phyloP scores from a whole-genome alignment of 2,888 invertebrate species.

The Caradrina kadenii region DNA sequence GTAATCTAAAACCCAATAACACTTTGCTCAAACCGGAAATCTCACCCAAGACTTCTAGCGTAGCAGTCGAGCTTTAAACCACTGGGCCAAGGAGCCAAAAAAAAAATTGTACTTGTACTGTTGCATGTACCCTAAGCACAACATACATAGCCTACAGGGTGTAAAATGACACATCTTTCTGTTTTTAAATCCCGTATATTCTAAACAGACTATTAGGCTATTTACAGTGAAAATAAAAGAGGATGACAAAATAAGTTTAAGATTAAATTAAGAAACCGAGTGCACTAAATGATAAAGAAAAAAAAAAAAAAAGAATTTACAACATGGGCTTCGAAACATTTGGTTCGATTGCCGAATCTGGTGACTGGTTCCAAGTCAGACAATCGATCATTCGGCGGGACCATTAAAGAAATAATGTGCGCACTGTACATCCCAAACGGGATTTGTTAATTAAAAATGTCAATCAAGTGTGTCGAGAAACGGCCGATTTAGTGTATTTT shows the following conservation, averaged over 20 bases:
- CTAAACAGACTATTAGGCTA: too few relatives aligned
- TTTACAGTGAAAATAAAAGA: neutral
- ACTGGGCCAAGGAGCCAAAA: too few relatives aligned
- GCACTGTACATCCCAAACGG: conserved; percentile 68
- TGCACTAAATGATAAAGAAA: neutral
- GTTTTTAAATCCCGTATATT: too few relatives aligned
- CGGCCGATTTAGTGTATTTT: conserved; percentile 72
- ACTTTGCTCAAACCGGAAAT: too few relatives aligned
- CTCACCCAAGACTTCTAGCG: too few relatives aligned
- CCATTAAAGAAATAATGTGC: conserved; percentile 65
- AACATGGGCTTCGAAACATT: conserved; percentile 29
- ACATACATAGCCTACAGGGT: too few relatives aligned
- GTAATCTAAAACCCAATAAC: too few relatives aligned
- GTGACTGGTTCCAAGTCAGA: conserved; percentile 51
- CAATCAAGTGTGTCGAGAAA: conserved; percentile 76
- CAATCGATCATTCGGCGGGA: conserved; percentile 74
- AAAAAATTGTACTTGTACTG: too few relatives aligned
- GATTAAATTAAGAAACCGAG: conserved; percentile 24
- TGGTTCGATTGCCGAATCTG: conserved; percentile 58
- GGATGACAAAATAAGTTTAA: neutral
- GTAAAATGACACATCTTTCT: too few relatives aligned
- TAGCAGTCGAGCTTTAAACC: too few relatives aligned
- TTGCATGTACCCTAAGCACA: too few relatives aligned
- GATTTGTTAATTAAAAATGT: conserved; percentile 86
- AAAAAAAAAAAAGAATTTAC: conserved; percentile 42